phyloP scores from a whole-genome alignment of 2,113 vertebrate species.

The Cichladusa arquata region DNA sequence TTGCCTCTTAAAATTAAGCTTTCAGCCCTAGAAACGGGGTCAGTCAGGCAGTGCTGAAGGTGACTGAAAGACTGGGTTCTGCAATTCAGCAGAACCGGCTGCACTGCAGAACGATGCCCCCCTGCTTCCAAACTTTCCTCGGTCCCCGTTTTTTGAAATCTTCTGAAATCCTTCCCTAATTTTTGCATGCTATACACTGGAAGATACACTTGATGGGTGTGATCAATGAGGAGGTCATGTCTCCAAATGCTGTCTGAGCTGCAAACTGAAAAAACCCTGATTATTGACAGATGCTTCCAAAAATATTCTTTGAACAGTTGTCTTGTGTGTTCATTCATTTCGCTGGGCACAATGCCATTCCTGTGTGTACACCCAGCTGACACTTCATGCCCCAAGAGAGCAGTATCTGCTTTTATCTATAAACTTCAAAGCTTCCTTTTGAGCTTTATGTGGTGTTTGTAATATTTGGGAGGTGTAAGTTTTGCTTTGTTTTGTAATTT shows the following conservation, averaged over 20 bases:
- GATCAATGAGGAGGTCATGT: accelerated
- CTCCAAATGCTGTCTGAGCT: not conserved
- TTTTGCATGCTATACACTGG: accelerated
- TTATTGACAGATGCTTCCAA: not conserved
- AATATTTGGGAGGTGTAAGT: not conserved
- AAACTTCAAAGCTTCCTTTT: slow-evolving; percentile 7
- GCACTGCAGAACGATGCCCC: not conserved
- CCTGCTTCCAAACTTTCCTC: accelerated
- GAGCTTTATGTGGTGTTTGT: not conserved
- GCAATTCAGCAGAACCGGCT: not conserved
- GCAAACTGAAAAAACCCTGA: not conserved
- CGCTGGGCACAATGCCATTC: not conserved
- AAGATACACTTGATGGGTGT: accelerated
- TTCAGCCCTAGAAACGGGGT: not conserved
- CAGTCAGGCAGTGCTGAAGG: not conserved
- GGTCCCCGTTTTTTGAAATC: not conserved
- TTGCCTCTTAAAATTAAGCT: not conserved
- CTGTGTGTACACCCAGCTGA: not conserved
- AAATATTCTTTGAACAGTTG: not conserved
- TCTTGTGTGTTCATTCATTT: not conserved
- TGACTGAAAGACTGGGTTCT: not conserved
- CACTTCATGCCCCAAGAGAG: not conserved
- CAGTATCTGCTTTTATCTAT: not conserved
- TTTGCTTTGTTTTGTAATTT: slow-evolving; percentile 9
- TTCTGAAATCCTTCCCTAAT: not conserved